Conservation (phyloP, 2,113 vertebrate genomes). For the Girardinichthys multiradiatus region DNA sequence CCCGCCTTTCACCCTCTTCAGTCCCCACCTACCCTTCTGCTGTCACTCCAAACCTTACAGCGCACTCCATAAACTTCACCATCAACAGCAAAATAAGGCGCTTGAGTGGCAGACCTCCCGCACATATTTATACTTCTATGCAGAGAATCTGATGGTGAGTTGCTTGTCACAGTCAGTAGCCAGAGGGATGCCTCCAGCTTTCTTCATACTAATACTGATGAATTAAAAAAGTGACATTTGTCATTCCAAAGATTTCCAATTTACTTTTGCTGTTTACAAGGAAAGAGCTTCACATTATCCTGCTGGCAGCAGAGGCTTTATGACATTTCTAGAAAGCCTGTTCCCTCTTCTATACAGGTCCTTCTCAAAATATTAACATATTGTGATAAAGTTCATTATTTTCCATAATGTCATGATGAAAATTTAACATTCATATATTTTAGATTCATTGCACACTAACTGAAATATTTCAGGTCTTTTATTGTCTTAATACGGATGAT, state of each 20-base stretch:
- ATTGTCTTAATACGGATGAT: too few relatives aligned
- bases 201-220: conserved; percentile 25
- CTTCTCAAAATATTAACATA: too few relatives aligned
- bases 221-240: conserved; percentile 22
- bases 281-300: not conserved
- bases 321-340: not conserved
- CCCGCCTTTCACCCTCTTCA: conserved; percentile 28
- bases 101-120: conserved; percentile 5
- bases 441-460: too few relatives aligned
- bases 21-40: conserved; percentile 25
- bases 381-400: too few relatives aligned
- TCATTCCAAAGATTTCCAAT: conserved; percentile 14
- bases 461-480: too few relatives aligned
- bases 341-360: not conserved
- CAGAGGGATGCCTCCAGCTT: conserved; percentile 19
- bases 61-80: conserved; percentile 58
- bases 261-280: not conserved
- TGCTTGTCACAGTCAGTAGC: conserved; percentile 17
- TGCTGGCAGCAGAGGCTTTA: not conserved
- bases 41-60: conserved; percentile 67
- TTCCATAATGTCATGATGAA: too few relatives aligned
- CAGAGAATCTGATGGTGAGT: conserved; percentile 28
- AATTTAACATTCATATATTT: too few relatives aligned
- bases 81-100: conserved; percentile 57
- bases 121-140: conserved; percentile 4